A percentile compares a stretch with the other conserved stretches of the same genome.
Conservation (phyloP, 2,888 invertebrate genomes). For the Nezara viridula region DNA sequence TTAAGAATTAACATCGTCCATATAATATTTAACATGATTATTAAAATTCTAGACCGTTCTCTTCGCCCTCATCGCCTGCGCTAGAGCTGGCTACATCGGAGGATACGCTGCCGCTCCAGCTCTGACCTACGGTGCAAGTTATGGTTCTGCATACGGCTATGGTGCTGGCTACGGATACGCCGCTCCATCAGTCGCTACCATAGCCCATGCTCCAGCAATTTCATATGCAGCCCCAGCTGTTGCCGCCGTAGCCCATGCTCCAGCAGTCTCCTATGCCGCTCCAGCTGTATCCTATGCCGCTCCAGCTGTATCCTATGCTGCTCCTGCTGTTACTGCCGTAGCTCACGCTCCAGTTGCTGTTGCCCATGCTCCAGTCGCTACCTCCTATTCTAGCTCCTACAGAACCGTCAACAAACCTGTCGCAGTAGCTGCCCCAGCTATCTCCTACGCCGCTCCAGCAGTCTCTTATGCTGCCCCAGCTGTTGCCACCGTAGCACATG, state of each 20-base stretch:
- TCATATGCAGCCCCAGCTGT: constrained; percentile 63
- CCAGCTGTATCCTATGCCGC: constrained; percentile 61
- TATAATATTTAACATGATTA: too few species aligned
- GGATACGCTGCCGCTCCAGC: constrained; percentile 30
- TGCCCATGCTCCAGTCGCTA: constrained; percentile 70
- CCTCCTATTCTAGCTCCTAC: constrained; percentile 72
- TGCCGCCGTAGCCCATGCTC: constrained; percentile 53
- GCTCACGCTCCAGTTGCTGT: too few species aligned
- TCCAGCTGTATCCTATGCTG: too few species aligned
- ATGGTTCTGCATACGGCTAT: neutral
- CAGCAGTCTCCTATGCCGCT: constrained; percentile 65
- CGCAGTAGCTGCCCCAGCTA: too few species aligned
- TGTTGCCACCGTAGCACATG: constrained; percentile 48
- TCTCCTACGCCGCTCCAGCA: too few species aligned
- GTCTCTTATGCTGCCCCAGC: constrained; percentile 54
- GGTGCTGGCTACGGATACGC: constrained; percentile 15
- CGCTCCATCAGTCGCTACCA: neutral
- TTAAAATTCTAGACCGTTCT: neutral
- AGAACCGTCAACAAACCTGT: constrained; percentile 65
- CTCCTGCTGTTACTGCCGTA: too few species aligned
- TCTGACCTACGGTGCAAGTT: neutral
- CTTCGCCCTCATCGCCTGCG: neutral
- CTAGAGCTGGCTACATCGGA: neutral
- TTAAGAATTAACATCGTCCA: too few species aligned
- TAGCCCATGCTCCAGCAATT: constrained; percentile 66